Percentiles rank a stretch among this genome's conserved stretches.
These are phyloP conservation scores for Oceanites oceanicus DNA, from an alignment of 2,113 vertebrate species.

Conservation along the genomic window DNA sequence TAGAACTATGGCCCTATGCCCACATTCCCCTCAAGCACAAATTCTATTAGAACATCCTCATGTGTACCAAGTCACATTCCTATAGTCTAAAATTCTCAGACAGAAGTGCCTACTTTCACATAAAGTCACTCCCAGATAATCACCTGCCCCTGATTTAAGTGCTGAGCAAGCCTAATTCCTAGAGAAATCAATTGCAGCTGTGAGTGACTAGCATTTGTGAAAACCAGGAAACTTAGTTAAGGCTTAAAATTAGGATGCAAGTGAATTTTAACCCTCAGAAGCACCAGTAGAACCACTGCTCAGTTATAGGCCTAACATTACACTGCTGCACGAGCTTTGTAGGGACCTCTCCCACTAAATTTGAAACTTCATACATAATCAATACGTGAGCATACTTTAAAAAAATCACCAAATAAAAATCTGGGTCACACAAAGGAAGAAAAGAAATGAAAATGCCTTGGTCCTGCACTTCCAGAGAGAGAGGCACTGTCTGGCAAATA, in stretches of 20 bases:
- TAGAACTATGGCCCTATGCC: background rate
- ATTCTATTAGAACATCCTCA: background rate
- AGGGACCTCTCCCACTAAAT: background rate
- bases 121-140: background rate
- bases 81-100: background rate
- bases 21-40: background rate
- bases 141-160: background rate
- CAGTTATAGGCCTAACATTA: background rate
- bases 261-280: background rate
- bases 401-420: background rate
- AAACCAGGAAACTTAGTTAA: background rate
- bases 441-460: background rate
- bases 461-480: background rate
- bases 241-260: background rate
- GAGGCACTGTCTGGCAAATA: background rate
- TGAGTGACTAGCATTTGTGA: background rate
- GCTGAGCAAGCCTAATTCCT: conserved; percentile 29
- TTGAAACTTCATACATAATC: background rate
- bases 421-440: background rate
- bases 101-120: background rate
- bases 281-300: background rate
- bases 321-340: background rate
- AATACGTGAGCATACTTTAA: background rate
- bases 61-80: background rate
- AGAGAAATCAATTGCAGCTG: conserved; percentile 25